Evolutionary conservation across 2,888 invertebrate genomes (phyloP), one percentile per base, ranked within the genome.

Genomic region (Melanchra persicariae): DNA sequence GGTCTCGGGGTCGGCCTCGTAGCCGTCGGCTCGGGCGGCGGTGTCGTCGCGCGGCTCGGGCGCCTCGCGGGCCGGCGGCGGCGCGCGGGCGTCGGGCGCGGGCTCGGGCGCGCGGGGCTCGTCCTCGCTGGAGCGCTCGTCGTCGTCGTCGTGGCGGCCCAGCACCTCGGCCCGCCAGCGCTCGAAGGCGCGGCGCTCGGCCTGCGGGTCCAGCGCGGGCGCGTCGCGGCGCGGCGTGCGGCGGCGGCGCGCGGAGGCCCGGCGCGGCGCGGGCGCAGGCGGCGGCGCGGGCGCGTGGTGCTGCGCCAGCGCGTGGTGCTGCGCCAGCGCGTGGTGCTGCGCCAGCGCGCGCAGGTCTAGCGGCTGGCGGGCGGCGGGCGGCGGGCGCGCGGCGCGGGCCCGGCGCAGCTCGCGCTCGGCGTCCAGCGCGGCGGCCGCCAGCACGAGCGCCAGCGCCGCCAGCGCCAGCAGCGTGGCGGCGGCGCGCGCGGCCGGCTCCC

Each of bases 301-400:
- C 66, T 82, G 78, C 59, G 74, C 80, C 77, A 81, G 70, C 76
- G 77, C 88, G 79, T 71, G 87, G n/a, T n/a, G 66, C 12, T 83
- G 83, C 77, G 78, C 80, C 26, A 75, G 71, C 69, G 76, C 76
- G 43, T n/a, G n/a, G n/a, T 80, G 86, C 66, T 82, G 78, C 59
- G 74, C 80, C 77, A 81, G 70, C 76, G 77, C 88, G 79, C 72
- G 87, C 89, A 81, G 77, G 79, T 91, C 87, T 37, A 90, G 85
- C 69, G 81, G 77, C 84, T 70, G 89, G 79, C 97, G 96, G 59
- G 95, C 37, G 1, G 59, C 76, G 47, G 81, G 89, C 89, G 77
- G 90, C 88, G 96, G 67, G 93, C 61, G 97, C 96, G 70, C 96
- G 92, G 71, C 96, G 90, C 87, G 76, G 12, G 81, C 70, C 55